phyloP scores from a whole-genome alignment of 1,140 invertebrate genomes.

The Aphaenogaster floridana region DNA sequence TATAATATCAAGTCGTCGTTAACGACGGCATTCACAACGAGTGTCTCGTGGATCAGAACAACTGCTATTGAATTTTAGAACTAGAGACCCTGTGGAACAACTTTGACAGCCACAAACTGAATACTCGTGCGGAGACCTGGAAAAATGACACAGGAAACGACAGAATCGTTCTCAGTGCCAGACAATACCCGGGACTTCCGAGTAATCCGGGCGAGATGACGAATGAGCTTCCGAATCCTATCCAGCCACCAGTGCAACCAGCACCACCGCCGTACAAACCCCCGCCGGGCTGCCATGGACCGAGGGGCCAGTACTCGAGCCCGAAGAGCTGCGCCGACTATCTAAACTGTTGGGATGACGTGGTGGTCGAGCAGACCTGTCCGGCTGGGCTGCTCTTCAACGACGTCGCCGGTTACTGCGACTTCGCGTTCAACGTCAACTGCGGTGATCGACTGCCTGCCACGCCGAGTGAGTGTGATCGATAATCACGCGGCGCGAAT shows the following conservation, averaged over 20 bases:
- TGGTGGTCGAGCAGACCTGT: conserved; percentile 89
- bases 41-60: not conserved
- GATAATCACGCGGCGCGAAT: conserved; percentile 30
- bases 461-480: conserved; percentile 80
- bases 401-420: conserved; percentile 88
- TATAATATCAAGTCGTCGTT: not conserved
- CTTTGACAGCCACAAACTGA: conserved; percentile 78
- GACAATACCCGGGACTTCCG: conserved; percentile 66
- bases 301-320: conserved; percentile 89
- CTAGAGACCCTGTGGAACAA: conserved; percentile 75
- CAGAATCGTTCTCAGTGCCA: not conserved
- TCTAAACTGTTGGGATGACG: conserved; percentile 91
- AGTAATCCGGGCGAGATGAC: conserved; percentile 46
- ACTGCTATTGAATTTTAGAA: conserved; percentile 59
- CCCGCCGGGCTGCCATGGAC: conserved; percentile 78
- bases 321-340: conserved; percentile 89
- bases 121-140: conserved; percentile 36
- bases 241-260: conserved; percentile 44
- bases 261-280: conserved; percentile 35
- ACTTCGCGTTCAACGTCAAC: conserved; percentile 89
- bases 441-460: conserved; percentile 87
- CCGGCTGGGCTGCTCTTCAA: conserved; percentile 89
- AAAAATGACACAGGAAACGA: conserved; percentile 29
- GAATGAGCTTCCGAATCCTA: conserved; percentile 67
- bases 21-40: not conserved